Percentiles rank a stretch among this genome's conserved stretches.
phyloP scores from a whole-genome alignment of 2,888 invertebrate species.

The Strigamia crassipes region DNA sequence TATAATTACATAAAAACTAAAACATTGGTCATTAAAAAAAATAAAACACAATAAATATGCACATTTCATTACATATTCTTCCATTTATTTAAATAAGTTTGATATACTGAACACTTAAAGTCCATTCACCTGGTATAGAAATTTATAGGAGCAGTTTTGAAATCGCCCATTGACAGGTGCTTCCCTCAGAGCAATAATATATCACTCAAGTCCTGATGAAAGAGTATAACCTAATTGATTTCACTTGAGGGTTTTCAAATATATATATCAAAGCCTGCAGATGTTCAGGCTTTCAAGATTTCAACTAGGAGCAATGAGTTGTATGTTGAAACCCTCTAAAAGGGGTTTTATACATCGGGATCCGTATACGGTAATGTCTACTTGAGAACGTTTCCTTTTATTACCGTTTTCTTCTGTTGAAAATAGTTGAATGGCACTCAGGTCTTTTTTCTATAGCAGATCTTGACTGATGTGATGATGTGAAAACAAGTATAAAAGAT shows the following conservation, averaged over 20 bases:
- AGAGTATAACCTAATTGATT: slow-evolving; percentile 3
- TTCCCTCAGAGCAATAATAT: neutral
- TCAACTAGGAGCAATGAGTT: neutral
- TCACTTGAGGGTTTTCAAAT: neutral
- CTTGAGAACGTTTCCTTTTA: neutral
- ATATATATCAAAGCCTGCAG: neutral
- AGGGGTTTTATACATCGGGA: neutral
- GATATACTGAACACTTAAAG: neutral
- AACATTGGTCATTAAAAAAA: too few relatives aligned
- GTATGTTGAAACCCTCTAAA: neutral
- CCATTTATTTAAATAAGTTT: neutral
- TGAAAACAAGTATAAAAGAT: slow-evolving; percentile 5
- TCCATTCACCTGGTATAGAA: neutral
- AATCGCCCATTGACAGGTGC: neutral
- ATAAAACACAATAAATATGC: too few relatives aligned
- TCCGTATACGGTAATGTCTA: neutral
- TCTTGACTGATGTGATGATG: slow-evolving; percentile 8
- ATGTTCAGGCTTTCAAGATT: neutral
- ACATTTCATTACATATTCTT: too few relatives aligned
- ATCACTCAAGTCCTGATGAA: neutral
- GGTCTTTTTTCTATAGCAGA: neutral
- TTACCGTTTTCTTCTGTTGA: neutral
- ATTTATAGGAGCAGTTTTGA: neutral
- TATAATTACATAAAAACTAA: too few relatives aligned
- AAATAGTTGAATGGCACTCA: slow-evolving; percentile 8